Evolutionary conservation across 37 sponge, comb jelly and placozoan species (phyloP).

Genomic region (Eunapius fragilis): DNA sequence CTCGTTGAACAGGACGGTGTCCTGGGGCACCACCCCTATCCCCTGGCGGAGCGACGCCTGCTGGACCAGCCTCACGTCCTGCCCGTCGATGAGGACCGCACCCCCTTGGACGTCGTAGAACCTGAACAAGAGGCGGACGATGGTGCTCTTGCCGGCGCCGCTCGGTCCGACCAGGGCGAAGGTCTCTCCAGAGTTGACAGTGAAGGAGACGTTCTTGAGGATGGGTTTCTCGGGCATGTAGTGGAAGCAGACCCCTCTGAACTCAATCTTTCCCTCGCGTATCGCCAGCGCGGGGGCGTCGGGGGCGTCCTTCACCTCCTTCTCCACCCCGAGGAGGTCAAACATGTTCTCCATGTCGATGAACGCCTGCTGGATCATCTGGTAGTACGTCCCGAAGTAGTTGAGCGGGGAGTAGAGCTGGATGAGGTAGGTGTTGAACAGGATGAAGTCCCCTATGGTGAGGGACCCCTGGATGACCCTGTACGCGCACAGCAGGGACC

Average conservation of each 20-base stretch:
- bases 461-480: conserved; percentile 80
- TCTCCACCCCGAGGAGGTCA: conserved; percentile 84
- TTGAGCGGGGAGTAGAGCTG: conserved; percentile 97
- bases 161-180: conserved; percentile 97
- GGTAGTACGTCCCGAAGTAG: conserved; percentile 96
- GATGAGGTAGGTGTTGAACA: conserved; percentile 94
- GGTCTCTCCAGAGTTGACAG: conserved; percentile 82
- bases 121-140: conserved; percentile 94
- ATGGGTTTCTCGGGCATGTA: conserved; percentile 85
- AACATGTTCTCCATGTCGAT: conserved; percentile 99
- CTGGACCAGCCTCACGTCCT: conserved; percentile 71
- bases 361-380: conserved; percentile 95
- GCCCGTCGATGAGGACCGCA: conserved; percentile 85
- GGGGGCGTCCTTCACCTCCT: conserved; percentile 73
- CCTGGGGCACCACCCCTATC: conserved; percentile 98
- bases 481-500: conserved; percentile 92
- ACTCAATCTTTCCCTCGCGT: conserved; percentile 75
- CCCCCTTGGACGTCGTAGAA: conserved; percentile 95
- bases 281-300: conserved; percentile 45
- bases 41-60: conserved; percentile 77
- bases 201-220: conserved; percentile 83
- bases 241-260: conserved; percentile 85
- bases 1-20: conserved; percentile 98
- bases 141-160: conserved; percentile 97
- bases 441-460: conserved; percentile 95